Percentiles rank a stretch among this genome's conserved stretches.
Evolutionary conservation across 2,888 invertebrate genomes (phyloP).

Genomic region (Apotomis capreana): DNA sequence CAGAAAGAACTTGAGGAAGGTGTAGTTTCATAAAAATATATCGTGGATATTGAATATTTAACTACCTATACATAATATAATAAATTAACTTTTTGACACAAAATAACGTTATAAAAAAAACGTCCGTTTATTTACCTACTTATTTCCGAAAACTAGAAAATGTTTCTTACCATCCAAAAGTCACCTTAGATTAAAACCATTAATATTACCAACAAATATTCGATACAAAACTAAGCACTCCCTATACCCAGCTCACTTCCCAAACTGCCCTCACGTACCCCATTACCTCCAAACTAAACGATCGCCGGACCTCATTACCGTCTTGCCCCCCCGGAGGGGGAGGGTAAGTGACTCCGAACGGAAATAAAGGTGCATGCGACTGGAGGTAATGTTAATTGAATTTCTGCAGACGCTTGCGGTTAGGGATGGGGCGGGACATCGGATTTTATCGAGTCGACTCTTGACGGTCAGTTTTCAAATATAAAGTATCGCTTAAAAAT

Average conservation of each 20-base stretch:
- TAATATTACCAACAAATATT: not conserved
- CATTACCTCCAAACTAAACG: constrained; percentile 82
- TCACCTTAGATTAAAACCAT: too few species aligned
- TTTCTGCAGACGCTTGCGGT: constrained; percentile 78
- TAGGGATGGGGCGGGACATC: constrained; percentile 55
- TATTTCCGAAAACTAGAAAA: too few species aligned
- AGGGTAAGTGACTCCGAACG: constrained; percentile 81
- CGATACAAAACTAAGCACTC: not conserved
- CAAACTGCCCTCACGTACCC: constrained; percentile 65
- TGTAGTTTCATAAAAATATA: too few species aligned
- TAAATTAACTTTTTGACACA: too few species aligned
- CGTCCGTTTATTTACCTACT: too few species aligned
- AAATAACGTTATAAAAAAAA: too few species aligned
- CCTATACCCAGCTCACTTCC: constrained; percentile 12
- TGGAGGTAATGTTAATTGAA: constrained; percentile 85
- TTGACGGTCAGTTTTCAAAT: not conserved
- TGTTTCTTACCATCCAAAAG: too few species aligned
- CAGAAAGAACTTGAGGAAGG: too few species aligned
- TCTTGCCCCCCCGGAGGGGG: constrained; percentile 59
- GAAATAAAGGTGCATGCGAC: constrained; percentile 84
- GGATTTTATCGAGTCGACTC: not conserved
- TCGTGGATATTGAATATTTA: too few species aligned
- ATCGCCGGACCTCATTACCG: constrained; percentile 82
- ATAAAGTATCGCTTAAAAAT: too few species aligned
- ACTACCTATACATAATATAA: too few species aligned